These are phyloP conservation scores for Zaprionus obscuricornis DNA, from an alignment of 2,888 invertebrate genomes.

Conservation along the genomic window DNA sequence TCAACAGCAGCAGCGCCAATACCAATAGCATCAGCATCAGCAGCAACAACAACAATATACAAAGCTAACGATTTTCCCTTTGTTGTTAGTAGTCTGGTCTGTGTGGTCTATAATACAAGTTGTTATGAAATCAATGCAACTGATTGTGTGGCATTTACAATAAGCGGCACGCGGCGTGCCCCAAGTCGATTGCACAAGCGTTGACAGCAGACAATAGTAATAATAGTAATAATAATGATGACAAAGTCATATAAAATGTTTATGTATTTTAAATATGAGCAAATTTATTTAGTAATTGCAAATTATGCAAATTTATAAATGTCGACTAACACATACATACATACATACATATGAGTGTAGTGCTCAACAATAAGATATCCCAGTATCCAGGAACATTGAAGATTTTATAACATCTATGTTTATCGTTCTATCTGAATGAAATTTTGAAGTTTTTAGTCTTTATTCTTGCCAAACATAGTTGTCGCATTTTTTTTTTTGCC, in stretches of 20 bases:
- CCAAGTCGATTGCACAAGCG: slow-evolving; percentile 54
- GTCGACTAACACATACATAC: slow-evolving; percentile 28
- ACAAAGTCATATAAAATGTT: slow-evolving; percentile 43
- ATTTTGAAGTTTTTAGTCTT: too few relatives aligned
- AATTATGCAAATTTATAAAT: slow-evolving; percentile 62
- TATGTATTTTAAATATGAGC: slow-evolving; percentile 31
- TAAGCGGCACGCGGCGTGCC: slow-evolving; percentile 40
- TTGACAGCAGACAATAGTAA: slow-evolving; percentile 41
- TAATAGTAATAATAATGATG: slow-evolving; percentile 27
- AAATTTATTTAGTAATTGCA: slow-evolving; percentile 54
- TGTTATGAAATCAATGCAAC: slow-evolving; percentile 57
- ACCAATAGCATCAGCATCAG: slow-evolving; percentile 1
- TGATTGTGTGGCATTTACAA: slow-evolving; percentile 59
- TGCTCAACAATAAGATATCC: too few relatives aligned
- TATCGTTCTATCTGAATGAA: too few relatives aligned
- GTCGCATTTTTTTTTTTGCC: too few relatives aligned
- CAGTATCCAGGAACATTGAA: too few relatives aligned
- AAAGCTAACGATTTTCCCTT: slow-evolving; percentile 31
- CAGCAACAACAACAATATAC: slow-evolving; percentile 1
- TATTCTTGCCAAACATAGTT: too few relatives aligned
- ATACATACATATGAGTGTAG: background rate
- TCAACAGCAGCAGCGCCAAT: background rate
- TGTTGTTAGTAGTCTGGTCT: slow-evolving; percentile 16
- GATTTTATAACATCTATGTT: too few relatives aligned
- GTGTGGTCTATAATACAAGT: slow-evolving; percentile 19